Percentiles rank a stretch among this genome's conserved stretches.
These are phyloP conservation scores for Lathronympha strigana DNA, from an alignment of 2,888 invertebrate genomes.

Conservation along the genomic window DNA sequence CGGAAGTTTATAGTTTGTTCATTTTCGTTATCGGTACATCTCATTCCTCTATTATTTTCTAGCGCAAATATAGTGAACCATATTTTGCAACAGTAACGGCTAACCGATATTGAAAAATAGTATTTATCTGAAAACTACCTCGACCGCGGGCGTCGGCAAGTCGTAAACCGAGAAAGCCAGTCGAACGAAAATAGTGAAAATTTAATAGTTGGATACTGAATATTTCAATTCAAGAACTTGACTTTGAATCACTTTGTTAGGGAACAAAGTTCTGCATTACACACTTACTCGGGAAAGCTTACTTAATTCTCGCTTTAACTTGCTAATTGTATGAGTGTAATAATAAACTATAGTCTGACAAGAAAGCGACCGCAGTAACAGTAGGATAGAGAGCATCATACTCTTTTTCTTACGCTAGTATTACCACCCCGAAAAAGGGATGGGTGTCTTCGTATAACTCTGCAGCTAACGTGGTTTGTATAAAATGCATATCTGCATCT, in stretches of 20 bases:
- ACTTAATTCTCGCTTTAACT: background rate
- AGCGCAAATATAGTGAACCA: conserved; percentile 7
- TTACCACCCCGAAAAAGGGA: no score
- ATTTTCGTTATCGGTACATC: no score
- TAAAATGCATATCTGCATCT: conserved; percentile 7
- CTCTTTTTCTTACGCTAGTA: no score
- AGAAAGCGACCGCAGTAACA: no score
- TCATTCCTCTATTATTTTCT: background rate
- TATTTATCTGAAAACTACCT: conserved; percentile 25
- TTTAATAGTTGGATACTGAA: conserved; percentile 19
- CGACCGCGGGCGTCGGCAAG: conserved; percentile 17
- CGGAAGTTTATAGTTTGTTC: background rate
- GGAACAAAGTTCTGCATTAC: background rate
- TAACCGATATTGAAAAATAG: conserved; percentile 40
- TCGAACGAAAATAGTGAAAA: conserved; percentile 18
- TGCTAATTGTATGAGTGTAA: no score
- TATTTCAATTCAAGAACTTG: conserved; percentile 7
- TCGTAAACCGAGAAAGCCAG: conserved; percentile 28
- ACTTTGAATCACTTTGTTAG: background rate
- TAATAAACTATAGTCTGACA: no score
- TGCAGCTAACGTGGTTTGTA: background rate
- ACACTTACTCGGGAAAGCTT: background rate
- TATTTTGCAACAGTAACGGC: conserved; percentile 24
- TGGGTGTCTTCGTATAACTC: no score
- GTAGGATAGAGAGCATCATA: no score